These are phyloP conservation scores for Brachyhypopomus gauderio DNA, from an alignment of 2,113 vertebrate species.

Conservation along the genomic window DNA sequence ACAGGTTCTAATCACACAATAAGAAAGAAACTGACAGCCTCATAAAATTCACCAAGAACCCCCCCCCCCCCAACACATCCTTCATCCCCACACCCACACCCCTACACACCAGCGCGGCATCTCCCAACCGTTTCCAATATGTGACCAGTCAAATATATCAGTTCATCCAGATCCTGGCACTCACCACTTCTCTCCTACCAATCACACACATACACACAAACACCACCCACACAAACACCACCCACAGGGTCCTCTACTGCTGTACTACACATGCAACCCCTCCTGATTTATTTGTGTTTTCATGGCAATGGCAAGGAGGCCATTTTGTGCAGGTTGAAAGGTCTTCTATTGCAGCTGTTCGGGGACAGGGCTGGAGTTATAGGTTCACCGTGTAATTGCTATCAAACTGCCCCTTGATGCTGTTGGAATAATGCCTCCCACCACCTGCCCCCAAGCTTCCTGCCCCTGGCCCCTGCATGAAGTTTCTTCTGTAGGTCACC, in stretches of 20 bases:
- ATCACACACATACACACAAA: constrained; percentile 29
- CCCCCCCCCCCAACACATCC: background rate
- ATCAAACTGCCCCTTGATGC: constrained; percentile 53
- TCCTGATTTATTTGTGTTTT: constrained; percentile 54
- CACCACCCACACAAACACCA: background rate
- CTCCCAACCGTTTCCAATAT: constrained; percentile 34
- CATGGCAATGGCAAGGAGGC: constrained; percentile 39
- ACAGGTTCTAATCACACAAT: constrained; percentile 33
- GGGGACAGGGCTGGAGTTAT: constrained; percentile 49
- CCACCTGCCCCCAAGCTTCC: constrained; percentile 11
- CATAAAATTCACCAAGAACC: constrained; percentile 14
- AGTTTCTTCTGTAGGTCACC: constrained; percentile 52
- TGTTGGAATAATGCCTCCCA: constrained; percentile 44
- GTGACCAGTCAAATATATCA: constrained; percentile 45
- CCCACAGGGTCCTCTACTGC: background rate
- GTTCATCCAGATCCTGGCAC: constrained; percentile 28
- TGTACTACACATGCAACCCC: background rate
- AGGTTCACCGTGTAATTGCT: constrained; percentile 51
- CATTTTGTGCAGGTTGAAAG: constrained; percentile 54
- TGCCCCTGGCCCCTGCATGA: constrained; percentile 10
- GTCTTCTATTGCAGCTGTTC: constrained; percentile 51
- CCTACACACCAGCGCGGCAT: background rate
- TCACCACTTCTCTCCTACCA: constrained; percentile 29
- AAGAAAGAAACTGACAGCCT: constrained; percentile 22
- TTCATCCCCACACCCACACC: no score